phyloP scores from a whole-genome alignment of 2,113 vertebrate genomes.

The Amphiprion ocellaris region DNA sequence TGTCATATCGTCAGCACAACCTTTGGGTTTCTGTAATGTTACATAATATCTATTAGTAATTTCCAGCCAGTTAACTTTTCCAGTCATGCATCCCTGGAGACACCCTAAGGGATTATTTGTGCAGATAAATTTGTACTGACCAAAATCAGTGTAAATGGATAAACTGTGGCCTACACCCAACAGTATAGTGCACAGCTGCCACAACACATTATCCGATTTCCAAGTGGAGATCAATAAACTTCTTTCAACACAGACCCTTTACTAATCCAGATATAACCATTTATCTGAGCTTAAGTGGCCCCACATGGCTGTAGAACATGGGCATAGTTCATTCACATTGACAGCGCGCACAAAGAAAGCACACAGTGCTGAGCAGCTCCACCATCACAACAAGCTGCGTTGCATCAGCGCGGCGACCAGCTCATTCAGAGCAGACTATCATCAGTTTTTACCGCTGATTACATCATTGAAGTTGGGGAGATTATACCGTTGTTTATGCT shows the following conservation, averaged over 20 bases:
- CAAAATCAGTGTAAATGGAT: slow-evolving; percentile 9
- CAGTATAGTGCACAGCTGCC: neutral
- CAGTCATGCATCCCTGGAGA: neutral
- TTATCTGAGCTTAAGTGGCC: slow-evolving; percentile 27
- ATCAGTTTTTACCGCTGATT: slow-evolving; percentile 76
- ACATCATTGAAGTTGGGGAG: slow-evolving; percentile 75
- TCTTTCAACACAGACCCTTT: slow-evolving; percentile 25
- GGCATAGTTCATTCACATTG: slow-evolving; percentile 18
- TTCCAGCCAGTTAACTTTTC: neutral
- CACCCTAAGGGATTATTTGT: neutral
- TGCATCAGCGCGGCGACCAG: slow-evolving; percentile 41
- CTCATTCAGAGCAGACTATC: slow-evolving; percentile 50
- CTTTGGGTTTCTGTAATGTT: too few relatives aligned
- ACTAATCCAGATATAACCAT: slow-evolving; percentile 28
- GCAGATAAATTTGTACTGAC: neutral
- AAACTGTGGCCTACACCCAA: neutral
- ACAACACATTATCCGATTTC: slow-evolving; percentile 40
- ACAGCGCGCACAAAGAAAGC: slow-evolving; percentile 28
- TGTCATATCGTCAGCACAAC: too few relatives aligned
- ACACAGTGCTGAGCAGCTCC: neutral
- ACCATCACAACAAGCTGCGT: slow-evolving; percentile 26
- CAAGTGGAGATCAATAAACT: slow-evolving; percentile 40
- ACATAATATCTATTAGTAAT: neutral
- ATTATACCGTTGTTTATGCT: slow-evolving; percentile 76
- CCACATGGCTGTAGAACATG: neutral